Base-by-base conservation (phyloP, 1,140 invertebrate genomes). In the Camponotus floridanus region DNA sequence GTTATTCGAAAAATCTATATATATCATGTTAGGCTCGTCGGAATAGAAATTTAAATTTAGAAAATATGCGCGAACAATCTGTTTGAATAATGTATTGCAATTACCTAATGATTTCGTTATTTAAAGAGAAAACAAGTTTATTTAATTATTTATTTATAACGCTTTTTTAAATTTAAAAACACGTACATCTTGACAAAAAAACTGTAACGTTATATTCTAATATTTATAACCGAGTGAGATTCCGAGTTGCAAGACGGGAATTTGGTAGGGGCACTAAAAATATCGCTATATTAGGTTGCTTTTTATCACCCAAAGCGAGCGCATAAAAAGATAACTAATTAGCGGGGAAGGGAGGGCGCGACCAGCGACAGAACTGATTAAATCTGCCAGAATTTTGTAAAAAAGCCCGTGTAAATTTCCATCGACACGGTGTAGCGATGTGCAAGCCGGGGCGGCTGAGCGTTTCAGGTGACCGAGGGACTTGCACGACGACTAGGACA, bases 381-480 rank as follows among this genome's bases (percentile, higher is more conserved):
- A 83, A 83, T 83, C 79, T 83, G 39, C 68, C 42, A 73, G 39
- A 39, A 61, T 31, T 83, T 73, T 73, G 67, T 74, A 83, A 83
- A 83, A 57, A 74, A 36, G 26, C 45, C 39, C 31, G 51, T 80
- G 59, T 45, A 89, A 89, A 89, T 86, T 89, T 62, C 64, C 55
- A 86, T 89, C 87, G 88, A 89, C 73, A 70, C 65, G 61, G 76
- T 51, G 48, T 55, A 61, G 62, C 15, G 62, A 36, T 71, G 79
- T 45, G 79, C 9, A 45, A 51, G 83, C 71, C 83, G 78, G 86
- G 85, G 31, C 21, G 42, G 76, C 18, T 67, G 57, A 21, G 74
- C 55, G 71, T 86, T 71, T 78, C 78, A 84, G 86, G 90, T 89
- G 88, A 91, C 87, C 87, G 85, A 85, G 76, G 86, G 87, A 90